Evolutionary conservation across 2,797 vertebrate genomes (phyloP), one percentile per base, ranked within the genome.

Genomic region (Catostomus latipinnis): DNA sequence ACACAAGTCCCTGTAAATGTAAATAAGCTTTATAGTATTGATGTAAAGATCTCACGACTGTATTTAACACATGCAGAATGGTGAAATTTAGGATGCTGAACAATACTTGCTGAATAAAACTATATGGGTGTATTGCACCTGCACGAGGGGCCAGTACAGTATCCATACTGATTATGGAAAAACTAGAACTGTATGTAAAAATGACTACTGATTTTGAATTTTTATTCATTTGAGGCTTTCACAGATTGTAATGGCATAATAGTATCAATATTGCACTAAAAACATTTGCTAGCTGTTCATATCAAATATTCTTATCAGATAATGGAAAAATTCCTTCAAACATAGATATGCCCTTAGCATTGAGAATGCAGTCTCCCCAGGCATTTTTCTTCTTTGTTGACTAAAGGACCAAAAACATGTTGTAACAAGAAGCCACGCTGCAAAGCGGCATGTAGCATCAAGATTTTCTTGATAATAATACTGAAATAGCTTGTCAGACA

Each of bases 401-500:
- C 81, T 83, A 56, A 77, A 79, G 65, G 73, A 74, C 72, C n/a
- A 58, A 82, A 80, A 83, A 82, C 86, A 69, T 85, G 86, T 85
- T 57, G 83, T 82, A 84, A 78, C 74, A 80, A 67, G 75, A 81
- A 69, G 11, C 12, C 78, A 73, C 7, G 49, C 81, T 60, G 70
- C 81, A 84, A 84, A 84, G 1, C 0, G 82, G 56, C 85, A 74
- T 81, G 81, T 85, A 78, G 80, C 78, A 80, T 81, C 63, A 78
- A 89, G 85, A 82, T 81, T 43, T 74, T 53, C 34, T 71, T 80
- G 11, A 56, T 84, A 86, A 67, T 77, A 76, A 86, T 85, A 82
- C 84, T 87, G 81, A 84, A 86, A 86, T 78, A 82, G 84, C 82
- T 85, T 80, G 86, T 86, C 85, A 88, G 82, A 85, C 80, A 78